Conservation (phyloP, 2,888 invertebrate genomes). For the Cyclophora albipunctata region DNA sequence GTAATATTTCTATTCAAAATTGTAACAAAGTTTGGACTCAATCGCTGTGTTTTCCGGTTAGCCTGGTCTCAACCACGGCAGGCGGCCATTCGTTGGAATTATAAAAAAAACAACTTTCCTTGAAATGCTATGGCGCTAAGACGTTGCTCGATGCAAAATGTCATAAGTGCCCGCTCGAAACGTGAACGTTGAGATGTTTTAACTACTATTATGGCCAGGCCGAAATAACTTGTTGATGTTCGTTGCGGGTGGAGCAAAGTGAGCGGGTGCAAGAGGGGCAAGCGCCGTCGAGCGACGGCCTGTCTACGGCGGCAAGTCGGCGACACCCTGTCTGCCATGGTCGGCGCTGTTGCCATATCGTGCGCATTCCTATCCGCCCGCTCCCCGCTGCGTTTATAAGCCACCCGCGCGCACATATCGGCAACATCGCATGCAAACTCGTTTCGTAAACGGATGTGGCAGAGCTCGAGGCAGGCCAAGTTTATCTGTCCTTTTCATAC, state of each 20-base stretch:
- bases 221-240: conserved; percentile 75
- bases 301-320: conserved; percentile 89
- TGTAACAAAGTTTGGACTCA: not conserved
- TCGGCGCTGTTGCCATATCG: conserved; percentile 80
- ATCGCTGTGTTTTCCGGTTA: too few species aligned
- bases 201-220: conserved; percentile 41
- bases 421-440: conserved; percentile 79
- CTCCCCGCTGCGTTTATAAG: conserved; percentile 56
- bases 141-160: conserved; percentile 35
- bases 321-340: conserved; percentile 96
- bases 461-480: conserved; percentile 66
- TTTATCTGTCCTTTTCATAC: conserved; percentile 42
- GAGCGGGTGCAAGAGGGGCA: conserved; percentile 51
- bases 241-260: conserved; percentile 55
- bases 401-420: conserved; percentile 62
- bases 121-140: conserved; percentile 73
- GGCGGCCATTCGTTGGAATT: conserved; percentile 48
- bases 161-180: conserved; percentile 36
- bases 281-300: conserved; percentile 81
- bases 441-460: conserved; percentile 84
- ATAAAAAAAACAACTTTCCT: conserved; percentile 72
- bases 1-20: too few species aligned
- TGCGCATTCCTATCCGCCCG: conserved; percentile 73
- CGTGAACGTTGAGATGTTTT: conserved; percentile 52
- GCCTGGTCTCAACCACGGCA: conserved; percentile 4